Base-by-base conservation (phyloP, 2,888 invertebrate species). In the Exephanes ischioxanthus region DNA sequence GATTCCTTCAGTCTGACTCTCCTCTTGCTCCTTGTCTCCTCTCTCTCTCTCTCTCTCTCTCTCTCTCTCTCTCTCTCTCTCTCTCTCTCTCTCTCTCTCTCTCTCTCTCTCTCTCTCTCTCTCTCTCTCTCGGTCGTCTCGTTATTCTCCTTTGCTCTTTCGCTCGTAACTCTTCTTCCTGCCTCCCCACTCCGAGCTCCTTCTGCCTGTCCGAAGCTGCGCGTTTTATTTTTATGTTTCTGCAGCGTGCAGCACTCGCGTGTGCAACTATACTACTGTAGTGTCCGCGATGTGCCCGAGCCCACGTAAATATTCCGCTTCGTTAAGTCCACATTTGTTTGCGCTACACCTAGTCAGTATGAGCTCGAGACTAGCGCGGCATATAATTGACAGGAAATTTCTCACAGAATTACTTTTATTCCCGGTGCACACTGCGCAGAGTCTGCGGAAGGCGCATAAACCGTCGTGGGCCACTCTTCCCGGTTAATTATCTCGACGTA, bases 331-430 rank as follows among this genome's bases (percentile, higher is more conserved):
- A 76, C 66, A 80, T 80, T 84, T 76, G 84, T 71, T 80, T 84
- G 66, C 71, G 75, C 48, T 78, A 70, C 75, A 67, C 73, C 75
- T 77, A 66, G 79, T 75, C 73, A 66, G 67, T 37, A 33, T 26
- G 53, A 51, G 45, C 41, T 53, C 61, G n/a, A 72, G 26, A 78
- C 37, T 37, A 58, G 71, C 22, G 48, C 22, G 63, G 55, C 55
- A 48, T 37, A 83, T 75, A 83, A 83, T 83, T 83, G 83, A 83
- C 79, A 83, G 79, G 73, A 83, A 79, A 83, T 83, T 75, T 83
- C 79, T 73, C 83, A 83, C 79, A 33, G 68, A 77, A 72, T 83
- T 79, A 83, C 53, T 75, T 58, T 72, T 70, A 53, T 79, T 83
- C 45, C 58, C 16, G 33, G 16, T 3, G 26, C 63, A 45, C 45